A percentile compares a stretch with the other conserved stretches of the same genome.
Evolutionary conservation across 1,140 invertebrate genomes (phyloP).

Genomic region (Zaprionus inermis): DNA sequence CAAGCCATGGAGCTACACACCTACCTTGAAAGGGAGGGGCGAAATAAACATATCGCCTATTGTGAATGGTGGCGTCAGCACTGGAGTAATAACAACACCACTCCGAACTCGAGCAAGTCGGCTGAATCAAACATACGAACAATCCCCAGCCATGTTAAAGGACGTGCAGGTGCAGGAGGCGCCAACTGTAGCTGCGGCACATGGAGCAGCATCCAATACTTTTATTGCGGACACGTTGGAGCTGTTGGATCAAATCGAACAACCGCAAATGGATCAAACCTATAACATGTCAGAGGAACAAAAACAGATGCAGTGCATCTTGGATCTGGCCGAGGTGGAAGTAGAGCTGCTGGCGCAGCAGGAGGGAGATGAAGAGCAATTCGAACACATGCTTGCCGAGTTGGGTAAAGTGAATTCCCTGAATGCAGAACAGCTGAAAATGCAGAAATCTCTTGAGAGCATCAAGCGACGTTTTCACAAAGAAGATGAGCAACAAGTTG

Average conservation of each 20-base stretch:
- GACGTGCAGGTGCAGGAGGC: slow-evolving; percentile 2
- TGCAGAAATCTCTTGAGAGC: slow-evolving; percentile 77
- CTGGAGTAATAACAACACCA: slow-evolving; percentile 35
- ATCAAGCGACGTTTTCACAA: slow-evolving; percentile 76
- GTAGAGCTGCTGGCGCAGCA: slow-evolving; percentile 73
- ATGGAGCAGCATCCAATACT: background rate
- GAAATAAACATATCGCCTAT: slow-evolving; percentile 75
- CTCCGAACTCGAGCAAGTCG: slow-evolving; percentile 26
- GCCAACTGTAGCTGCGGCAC: background rate
- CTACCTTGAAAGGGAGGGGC: slow-evolving; percentile 46
- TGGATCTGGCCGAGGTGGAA: slow-evolving; percentile 75
- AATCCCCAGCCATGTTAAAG: slow-evolving; percentile 11
- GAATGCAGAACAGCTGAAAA: slow-evolving; percentile 72
- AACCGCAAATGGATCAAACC: slow-evolving; percentile 58
- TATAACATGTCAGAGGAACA: slow-evolving; percentile 58
- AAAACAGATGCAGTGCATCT: slow-evolving; percentile 73
- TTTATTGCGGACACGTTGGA: slow-evolving; percentile 61
- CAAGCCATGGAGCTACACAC: slow-evolving; percentile 59
- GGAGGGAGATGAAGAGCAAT: slow-evolving; percentile 78
- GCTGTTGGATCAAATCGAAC: slow-evolving; percentile 72
- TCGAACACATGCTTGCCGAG: slow-evolving; percentile 76
- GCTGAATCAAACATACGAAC: slow-evolving; percentile 50
- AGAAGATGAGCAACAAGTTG: slow-evolving; percentile 31
- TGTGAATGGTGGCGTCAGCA: slow-evolving; percentile 45
- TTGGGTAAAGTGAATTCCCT: slow-evolving; percentile 66